Evolutionary conservation across 2,888 invertebrate species (phyloP).

Genomic region (Agrotis puta): DNA sequence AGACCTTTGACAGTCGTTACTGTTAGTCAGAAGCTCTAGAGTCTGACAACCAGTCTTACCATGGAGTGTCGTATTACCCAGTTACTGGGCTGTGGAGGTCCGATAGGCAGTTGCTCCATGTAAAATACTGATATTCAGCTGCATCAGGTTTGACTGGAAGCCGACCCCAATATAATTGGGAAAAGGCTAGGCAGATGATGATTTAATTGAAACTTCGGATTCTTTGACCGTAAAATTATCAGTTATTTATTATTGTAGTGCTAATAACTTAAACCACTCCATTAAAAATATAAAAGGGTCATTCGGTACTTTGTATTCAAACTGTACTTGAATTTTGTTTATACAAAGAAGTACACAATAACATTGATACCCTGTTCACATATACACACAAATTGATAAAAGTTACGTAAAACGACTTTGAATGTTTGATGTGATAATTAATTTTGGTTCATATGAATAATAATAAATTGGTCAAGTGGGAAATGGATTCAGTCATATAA

Average conservation of each 20-base stretch:
- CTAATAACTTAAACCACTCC: constrained; percentile 24
- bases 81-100: no score
- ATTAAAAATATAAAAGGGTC: constrained; percentile 14
- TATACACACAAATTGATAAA: constrained; percentile 43
- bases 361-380: constrained; percentile 58
- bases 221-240: no score
- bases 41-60: no score
- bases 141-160: no score
- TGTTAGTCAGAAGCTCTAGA: no score
- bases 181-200: no score
- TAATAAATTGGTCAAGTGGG: constrained; percentile 19
- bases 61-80: no score
- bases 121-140: no score
- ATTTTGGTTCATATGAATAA: constrained; percentile 32
- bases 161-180: no score
- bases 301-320: not conserved
- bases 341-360: constrained; percentile 31
- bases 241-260: constrained; percentile 3
- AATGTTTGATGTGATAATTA: constrained; percentile 45
- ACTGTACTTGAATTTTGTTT: constrained; percentile 43
- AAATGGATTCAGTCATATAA: not conserved
- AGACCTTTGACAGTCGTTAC: no score
- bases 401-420: constrained; percentile 37
- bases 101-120: no score
- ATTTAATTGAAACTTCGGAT: no score